Percentiles rank a stretch among this genome's conserved stretches.
phyloP scores from a whole-genome alignment of 2,113 vertebrate species.

The Sander lucioperca region DNA sequence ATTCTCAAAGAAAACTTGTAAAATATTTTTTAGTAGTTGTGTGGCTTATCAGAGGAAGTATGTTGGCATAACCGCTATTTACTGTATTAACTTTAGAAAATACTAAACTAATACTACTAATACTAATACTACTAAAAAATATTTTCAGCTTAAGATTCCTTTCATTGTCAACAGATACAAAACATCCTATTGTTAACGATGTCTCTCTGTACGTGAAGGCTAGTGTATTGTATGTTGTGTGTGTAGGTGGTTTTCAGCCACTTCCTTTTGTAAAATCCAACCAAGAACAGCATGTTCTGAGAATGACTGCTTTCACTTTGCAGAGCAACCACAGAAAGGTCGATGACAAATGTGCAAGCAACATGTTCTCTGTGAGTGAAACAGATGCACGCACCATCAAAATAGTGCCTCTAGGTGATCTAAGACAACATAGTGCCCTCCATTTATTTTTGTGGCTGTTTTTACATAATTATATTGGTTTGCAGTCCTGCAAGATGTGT shows the following conservation, averaged over 20 bases:
- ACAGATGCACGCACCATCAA: conserved; percentile 2
- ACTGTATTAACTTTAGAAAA: conserved; percentile 16
- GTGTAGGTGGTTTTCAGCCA: conserved; percentile 71
- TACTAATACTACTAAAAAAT: conserved; percentile 31
- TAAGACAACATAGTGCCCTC: conserved; percentile 27
- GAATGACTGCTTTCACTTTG: conserved; percentile 74
- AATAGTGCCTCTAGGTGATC: conserved; percentile 33
- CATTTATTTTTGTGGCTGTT: background rate
- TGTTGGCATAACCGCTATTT: conserved; percentile 5
- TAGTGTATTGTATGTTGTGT: conserved; percentile 26
- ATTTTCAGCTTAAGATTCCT: conserved; percentile 31
- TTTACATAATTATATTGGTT: conserved; percentile 12
- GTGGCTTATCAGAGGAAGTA: background rate
- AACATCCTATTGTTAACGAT: conserved; percentile 35
- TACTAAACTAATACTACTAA: too few relatives aligned
- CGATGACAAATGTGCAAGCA: conserved; percentile 40
- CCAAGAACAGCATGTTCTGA: conserved; percentile 80
- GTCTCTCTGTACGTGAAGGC: conserved; percentile 40
- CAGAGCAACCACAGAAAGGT: conserved; percentile 49
- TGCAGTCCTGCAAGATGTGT: background rate
- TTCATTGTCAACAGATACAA: conserved; percentile 36
- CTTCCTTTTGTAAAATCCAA: conserved; percentile 75
- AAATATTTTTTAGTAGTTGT: background rate
- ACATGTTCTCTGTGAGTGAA: conserved; percentile 46
- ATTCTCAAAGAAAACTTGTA: background rate